phyloP scores from a whole-genome alignment of 2,888 invertebrate genomes.

The Mythimna albipuncta region DNA sequence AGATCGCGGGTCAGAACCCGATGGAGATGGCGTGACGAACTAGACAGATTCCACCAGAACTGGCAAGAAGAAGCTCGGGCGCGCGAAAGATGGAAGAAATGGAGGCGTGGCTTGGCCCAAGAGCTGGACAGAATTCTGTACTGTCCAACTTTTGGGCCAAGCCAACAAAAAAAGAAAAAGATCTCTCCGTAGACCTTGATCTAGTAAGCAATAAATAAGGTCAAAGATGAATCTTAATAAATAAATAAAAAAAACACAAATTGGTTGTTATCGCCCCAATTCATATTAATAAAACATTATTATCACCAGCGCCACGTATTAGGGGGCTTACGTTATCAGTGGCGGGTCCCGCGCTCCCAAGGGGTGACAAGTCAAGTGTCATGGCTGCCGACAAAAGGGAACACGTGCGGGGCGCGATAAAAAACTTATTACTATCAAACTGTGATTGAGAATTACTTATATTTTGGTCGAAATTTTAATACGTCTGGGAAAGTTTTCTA shows the following conservation, averaged over 20 bases:
- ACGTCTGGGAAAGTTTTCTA: slow-evolving; percentile 18
- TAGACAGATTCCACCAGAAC: no score
- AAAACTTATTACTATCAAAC: slow-evolving; percentile 46
- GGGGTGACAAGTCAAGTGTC: slow-evolving; percentile 61
- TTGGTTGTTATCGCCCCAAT: slow-evolving; percentile 5
- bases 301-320: slow-evolving; percentile 45
- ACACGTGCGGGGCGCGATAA: slow-evolving; percentile 51
- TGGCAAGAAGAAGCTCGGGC: no score
- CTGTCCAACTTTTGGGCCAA: no score
- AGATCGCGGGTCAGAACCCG: no score
- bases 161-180: no score
- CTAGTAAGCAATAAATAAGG: no score
- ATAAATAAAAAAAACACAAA: not conserved
- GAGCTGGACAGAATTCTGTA: no score
- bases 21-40: no score
- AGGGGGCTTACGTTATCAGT: slow-evolving; percentile 49
- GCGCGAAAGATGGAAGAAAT: no score
- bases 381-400: slow-evolving; percentile 45
- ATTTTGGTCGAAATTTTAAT: slow-evolving; percentile 23
- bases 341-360: slow-evolving; percentile 29
- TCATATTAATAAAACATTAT: slow-evolving; percentile 45
- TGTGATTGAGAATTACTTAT: slow-evolving; percentile 25
- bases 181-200: no score
- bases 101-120: no score
- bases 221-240: no score